Percentiles rank a stretch among this genome's conserved stretches.
These are phyloP conservation scores for Chauna torquata DNA, from an alignment of 2,113 vertebrate genomes.

Conservation along the genomic window DNA sequence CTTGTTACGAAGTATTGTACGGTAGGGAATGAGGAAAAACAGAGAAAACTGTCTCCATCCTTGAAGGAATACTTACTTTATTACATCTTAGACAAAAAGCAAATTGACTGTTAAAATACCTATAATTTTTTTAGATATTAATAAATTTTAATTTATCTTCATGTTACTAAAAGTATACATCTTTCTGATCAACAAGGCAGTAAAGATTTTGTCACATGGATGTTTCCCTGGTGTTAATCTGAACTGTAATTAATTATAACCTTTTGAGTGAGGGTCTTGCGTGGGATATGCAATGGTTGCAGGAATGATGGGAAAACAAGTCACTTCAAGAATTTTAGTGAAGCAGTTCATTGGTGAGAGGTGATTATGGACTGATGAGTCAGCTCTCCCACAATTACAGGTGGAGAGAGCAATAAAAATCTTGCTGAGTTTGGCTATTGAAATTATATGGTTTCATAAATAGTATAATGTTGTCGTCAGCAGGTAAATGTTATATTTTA, in stretches of 20 bases:
- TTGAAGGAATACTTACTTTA: slow-evolving; percentile 32
- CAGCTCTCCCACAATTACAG: slow-evolving; percentile 73
- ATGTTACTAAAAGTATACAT: slow-evolving; percentile 36
- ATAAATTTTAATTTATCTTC: slow-evolving; percentile 64
- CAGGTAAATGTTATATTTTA: slow-evolving; percentile 73
- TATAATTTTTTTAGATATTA: slow-evolving; percentile 18
- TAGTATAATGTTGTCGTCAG: slow-evolving; percentile 74
- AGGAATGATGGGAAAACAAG: slow-evolving; percentile 56
- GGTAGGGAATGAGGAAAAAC: slow-evolving; percentile 5
- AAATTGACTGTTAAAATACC: slow-evolving; percentile 56
- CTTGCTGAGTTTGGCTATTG: slow-evolving; percentile 79
- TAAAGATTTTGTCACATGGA: slow-evolving; percentile 38
- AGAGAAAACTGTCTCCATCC: not conserved
- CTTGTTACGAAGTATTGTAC: not conserved
- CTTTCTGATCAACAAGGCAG: slow-evolving; percentile 23
- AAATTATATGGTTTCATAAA: slow-evolving; percentile 78
- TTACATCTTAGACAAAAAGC: slow-evolving; percentile 14
- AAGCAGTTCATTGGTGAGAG: not conserved
- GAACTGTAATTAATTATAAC: slow-evolving; percentile 61
- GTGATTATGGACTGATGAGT: slow-evolving; percentile 62
- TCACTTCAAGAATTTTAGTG: slow-evolving; percentile 29
- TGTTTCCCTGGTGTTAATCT: slow-evolving; percentile 62
- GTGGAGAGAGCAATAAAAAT: slow-evolving; percentile 77
- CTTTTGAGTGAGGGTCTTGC: slow-evolving; percentile 9
- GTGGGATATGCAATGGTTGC: not conserved